Base-by-base conservation (phyloP, 2,888 invertebrate species). In the Sarcophaga carnaria region DNA sequence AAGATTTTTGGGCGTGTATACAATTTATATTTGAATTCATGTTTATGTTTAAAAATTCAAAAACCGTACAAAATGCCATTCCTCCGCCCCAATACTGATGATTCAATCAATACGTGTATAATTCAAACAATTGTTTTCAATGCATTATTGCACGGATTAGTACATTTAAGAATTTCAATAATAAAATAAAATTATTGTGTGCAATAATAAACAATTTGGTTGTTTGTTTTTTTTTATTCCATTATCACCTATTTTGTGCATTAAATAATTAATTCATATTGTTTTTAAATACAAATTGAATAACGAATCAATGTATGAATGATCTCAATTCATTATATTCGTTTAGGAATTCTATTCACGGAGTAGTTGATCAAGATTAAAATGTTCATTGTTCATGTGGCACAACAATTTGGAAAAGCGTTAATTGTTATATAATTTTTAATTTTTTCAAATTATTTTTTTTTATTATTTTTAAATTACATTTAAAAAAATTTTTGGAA, bases 161-260 rank as follows among this genome's bases (percentile, higher is more conserved):
- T 54, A 70, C 70, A 70, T 54, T 70, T 70, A 70, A 25, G 54
- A 70, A 70, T 70, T 54, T 54, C 17, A 25, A 70, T 70, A 10
- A 37, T 54, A 5, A 12, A 54, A 54, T 54, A 54, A 17, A 17
- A 54, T 3, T 54, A 54, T 17, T 54, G 17, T 54, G 54, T 54
- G 2, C 17, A 14, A 54, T 54, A 37, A 37, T 37, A 37, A 37
- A 10, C 2, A 37, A 37, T 37, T 8, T 37, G 2, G 37, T 12
- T 49, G 11, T 14, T 49, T 20, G 20, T 54, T 49, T 49, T 49
- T 8, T 54, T 54, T 54, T 17, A 54, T 37, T 37, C 8, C 37
- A 8, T 10, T 37, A 20, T 69, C 49, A 47, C 20, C 22, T 49
- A 22, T 69, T 49, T 49, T 69, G 47, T 69, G 8, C 14, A 49